Evolutionary conservation across 2,113 vertebrate genomes (phyloP).

Genomic region (Eidolon helvum): DNA sequence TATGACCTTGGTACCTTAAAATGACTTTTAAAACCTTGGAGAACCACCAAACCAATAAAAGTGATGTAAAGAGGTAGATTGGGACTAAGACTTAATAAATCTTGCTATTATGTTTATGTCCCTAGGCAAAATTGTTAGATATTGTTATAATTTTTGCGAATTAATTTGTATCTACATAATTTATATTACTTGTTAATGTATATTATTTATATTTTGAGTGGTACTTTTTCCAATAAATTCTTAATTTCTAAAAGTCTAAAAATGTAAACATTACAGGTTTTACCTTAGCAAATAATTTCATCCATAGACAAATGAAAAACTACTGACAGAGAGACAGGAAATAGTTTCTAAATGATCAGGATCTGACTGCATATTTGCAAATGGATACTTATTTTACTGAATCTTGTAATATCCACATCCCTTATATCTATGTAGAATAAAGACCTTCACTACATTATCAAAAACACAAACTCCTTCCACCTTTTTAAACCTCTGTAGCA

Average conservation of each 20-base stretch:
- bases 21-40: not conserved
- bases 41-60: not conserved
- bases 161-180: not conserved
- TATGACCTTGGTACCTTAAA: not conserved
- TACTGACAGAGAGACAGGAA: not conserved
- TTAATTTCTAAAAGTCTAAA: not conserved
- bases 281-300: not conserved
- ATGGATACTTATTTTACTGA: not conserved
- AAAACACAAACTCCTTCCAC: conserved; percentile 26
- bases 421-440: not conserved
- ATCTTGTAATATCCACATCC: not conserved
- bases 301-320: not conserved
- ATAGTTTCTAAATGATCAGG: not conserved
- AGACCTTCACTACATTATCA: conserved; percentile 13
- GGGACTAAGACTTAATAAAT: not conserved
- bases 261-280: not conserved
- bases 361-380: conserved; percentile 16
- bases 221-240: not conserved
- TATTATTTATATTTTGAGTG: not conserved
- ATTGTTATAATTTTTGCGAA: not conserved
- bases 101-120: not conserved
- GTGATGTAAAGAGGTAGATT: not conserved
- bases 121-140: not conserved
- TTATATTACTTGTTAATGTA: not conserved
- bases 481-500: conserved; percentile 47